These are phyloP conservation scores for Stercorarius parasiticus DNA, from an alignment of 2,113 vertebrate genomes.

Conservation along the genomic window DNA sequence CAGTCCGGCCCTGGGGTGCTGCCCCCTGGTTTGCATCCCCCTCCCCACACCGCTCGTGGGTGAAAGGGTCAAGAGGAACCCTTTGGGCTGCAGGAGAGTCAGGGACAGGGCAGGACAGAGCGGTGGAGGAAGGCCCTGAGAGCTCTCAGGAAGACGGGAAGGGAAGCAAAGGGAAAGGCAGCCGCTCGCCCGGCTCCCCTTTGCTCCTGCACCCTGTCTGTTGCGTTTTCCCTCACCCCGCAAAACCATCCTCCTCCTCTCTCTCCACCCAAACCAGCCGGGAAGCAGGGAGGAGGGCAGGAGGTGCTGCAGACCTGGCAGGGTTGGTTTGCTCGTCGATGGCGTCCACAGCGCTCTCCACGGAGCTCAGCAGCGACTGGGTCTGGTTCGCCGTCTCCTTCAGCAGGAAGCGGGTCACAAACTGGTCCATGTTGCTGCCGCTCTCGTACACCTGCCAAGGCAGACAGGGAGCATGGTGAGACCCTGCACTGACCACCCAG, in stretches of 20 bases:
- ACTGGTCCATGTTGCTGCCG: constrained; percentile 93
- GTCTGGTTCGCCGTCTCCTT: constrained; percentile 97
- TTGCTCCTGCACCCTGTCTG: fast-evolving
- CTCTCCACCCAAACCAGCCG: fast-evolving
- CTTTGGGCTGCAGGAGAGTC: background rate
- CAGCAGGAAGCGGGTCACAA: constrained; percentile 95
- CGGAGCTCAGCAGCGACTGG: constrained; percentile 92
- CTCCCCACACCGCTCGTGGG: fast-evolving
- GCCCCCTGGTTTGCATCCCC: background rate
- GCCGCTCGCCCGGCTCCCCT: fast-evolving
- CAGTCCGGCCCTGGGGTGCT: background rate
- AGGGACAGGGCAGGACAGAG: background rate
- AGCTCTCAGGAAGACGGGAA: background rate
- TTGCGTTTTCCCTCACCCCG: fast-evolving
- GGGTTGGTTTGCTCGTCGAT: constrained; percentile 94
- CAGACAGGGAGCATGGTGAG: fast-evolving
- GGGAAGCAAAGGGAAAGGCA: background rate
- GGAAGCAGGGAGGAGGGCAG: background rate
- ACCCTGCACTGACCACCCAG: fast-evolving
- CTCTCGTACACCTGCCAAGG: constrained; percentile 88
- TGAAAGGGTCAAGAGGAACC: background rate
- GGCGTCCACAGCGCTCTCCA: constrained; percentile 95
- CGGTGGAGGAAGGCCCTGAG: fast-evolving
- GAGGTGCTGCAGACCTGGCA: constrained; percentile 72
- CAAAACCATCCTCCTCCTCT: background rate